Conservation (phyloP, 2,797 vertebrate genomes). For the Halcyon badia region DNA sequence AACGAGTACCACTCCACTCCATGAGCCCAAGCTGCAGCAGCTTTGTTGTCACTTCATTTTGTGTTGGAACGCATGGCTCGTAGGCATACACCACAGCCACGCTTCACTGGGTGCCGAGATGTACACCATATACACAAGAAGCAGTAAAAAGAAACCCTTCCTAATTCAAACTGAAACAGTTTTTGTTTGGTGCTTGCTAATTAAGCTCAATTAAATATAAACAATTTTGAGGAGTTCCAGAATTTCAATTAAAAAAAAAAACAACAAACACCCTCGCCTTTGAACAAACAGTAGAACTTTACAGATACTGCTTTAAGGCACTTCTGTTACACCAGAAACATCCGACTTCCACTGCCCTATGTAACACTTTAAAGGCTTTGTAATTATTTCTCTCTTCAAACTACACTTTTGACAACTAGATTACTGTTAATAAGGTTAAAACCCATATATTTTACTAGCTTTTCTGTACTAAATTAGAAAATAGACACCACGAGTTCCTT, state of each 20-base stretch:
- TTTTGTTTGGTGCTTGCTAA: constrained; percentile 26
- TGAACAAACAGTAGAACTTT: constrained; percentile 19
- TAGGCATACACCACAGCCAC: accelerated
- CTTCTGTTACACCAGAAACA: constrained; percentile 51
- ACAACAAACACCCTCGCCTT: constrained; percentile 45
- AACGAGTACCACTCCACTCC: accelerated
- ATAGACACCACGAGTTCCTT: constrained; percentile 47
- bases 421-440: constrained; percentile 66
- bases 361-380: constrained; percentile 52
- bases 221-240: constrained; percentile 28
- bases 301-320: constrained; percentile 39
- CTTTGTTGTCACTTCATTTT: not conserved
- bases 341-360: constrained; percentile 28
- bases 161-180: not conserved
- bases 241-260: constrained; percentile 44
- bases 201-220: constrained; percentile 61
- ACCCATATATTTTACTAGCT: constrained; percentile 13
- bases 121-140: not conserved
- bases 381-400: constrained; percentile 56
- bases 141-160: not conserved
- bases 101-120: accelerated
- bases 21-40: accelerated
- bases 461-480: constrained; percentile 49
- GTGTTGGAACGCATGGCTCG: accelerated
- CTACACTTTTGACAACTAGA: constrained; percentile 57